Base-by-base conservation (phyloP, 2,888 invertebrate genomes). In the Diachrysia chrysitis region DNA sequence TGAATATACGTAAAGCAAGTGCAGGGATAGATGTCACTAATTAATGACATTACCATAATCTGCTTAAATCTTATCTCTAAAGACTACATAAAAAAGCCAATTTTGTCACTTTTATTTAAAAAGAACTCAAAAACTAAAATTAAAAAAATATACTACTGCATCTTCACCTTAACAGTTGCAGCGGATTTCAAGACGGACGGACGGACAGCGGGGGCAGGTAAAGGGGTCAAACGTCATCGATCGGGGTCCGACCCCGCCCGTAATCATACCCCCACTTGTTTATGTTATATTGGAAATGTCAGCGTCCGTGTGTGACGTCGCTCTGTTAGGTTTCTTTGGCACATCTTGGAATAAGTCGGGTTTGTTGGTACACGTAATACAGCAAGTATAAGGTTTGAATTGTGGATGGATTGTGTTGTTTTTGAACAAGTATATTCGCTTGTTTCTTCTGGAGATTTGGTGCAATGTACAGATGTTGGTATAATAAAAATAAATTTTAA, bases 191-290 rank as follows among this genome's bases (percentile, higher is more conserved):
- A 91, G 91, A 90, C 92, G 92, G 92, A 92, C 91, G 88, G 89
- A 88, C 89, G 88, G 87, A 86, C 87, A 85, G 87, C 81, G 91
- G 92, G 91, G 92, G 89, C 93, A 94, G 93, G 93, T 94, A 90
- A 93, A 91, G 93, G 91, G 94, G 94, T 94, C 94, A 94, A 92
- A 92, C 91, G 90, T 88, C 93, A 94, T 94, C 93, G 94, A 94
- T 94, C 86, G 76, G 71, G 58, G 62, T 71, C 82, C 83, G 78
- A 66, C 69, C 61, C 67, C 78, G 51, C 68, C 66, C 67, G 79
- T 81, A 78, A 82, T 83, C 83, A 82, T 83, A 82, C 79, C 61
- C 21, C 63, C 54, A 67, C 73, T 83, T 83, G 83, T 82, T 82
- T 82, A 81, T 82, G 83, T 83, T 83, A 83, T 82, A 83, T 82